Evolutionary conservation across 2,888 invertebrate genomes (phyloP).

Genomic region (Drosophila subquinaria): DNA sequence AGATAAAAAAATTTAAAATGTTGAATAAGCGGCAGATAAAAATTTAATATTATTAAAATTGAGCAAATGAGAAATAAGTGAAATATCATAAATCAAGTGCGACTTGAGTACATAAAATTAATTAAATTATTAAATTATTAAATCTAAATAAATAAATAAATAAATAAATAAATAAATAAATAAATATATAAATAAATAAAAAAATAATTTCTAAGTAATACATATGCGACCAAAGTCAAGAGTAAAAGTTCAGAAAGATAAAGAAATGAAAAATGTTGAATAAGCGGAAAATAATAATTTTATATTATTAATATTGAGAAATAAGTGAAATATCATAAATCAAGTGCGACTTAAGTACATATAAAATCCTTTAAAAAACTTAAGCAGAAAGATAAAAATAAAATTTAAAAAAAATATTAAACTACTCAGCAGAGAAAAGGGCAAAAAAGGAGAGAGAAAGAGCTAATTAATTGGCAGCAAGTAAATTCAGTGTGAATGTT

Average conservation of each 20-base stretch:
- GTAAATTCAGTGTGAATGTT: conserved; percentile 59
- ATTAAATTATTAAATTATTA: too few relatives aligned
- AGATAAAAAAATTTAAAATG: not conserved
- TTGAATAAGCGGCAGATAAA: conserved; percentile 4
- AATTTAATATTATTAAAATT: not conserved
- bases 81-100: conserved; percentile 11
- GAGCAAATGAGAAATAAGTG: not conserved
- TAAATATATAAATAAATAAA: not conserved
- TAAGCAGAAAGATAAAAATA: not conserved
- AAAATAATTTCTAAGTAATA: not conserved
- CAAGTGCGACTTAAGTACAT: not conserved
- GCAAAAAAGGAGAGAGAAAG: conserved; percentile 7
- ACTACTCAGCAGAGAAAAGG: conserved; percentile 1
- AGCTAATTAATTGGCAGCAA: conserved; percentile 29
- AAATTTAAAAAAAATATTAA: not conserved
- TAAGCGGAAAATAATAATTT: conserved; percentile 3
- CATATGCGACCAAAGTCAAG: not conserved
- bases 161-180: not conserved
- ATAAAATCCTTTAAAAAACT: not conserved
- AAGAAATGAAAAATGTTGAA: not conserved
- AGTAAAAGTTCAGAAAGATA: not conserved
- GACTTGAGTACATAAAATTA: conserved; percentile 1
- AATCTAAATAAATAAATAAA: not conserved
- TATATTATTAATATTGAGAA: not conserved
- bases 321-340: conserved; percentile 7